phyloP scores from a whole-genome alignment of 2,888 invertebrate species.

The Brachyopa scutellaris region DNA sequence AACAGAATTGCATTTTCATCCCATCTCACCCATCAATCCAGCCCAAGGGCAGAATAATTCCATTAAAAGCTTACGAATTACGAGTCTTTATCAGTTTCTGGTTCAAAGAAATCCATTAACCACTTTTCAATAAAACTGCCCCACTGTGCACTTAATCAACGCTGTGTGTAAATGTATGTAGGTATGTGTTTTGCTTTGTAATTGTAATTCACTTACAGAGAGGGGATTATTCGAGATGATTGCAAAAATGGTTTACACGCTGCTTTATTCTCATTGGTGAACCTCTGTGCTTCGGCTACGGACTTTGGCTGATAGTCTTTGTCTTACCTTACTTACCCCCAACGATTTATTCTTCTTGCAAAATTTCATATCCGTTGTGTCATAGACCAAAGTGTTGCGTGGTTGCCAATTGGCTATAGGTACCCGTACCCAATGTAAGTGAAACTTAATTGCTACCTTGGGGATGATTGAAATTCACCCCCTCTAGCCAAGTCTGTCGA shows the following conservation, averaged over 20 bases:
- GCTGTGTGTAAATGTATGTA: too few relatives aligned
- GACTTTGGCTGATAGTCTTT: background rate
- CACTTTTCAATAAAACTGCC: background rate
- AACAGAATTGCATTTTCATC: too few relatives aligned
- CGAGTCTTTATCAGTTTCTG: too few relatives aligned
- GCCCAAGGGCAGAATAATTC: too few relatives aligned
- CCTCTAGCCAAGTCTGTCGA: slow-evolving; percentile 12
- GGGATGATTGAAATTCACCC: slow-evolving; percentile 56
- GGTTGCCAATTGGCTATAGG: background rate
- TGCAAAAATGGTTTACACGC: background rate
- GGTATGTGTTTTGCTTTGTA: background rate
- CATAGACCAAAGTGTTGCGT: background rate
- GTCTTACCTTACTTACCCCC: background rate
- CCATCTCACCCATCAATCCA: too few relatives aligned
- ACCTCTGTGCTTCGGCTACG: background rate
- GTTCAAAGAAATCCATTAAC: too few relatives aligned
- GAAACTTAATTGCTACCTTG: slow-evolving; percentile 61
- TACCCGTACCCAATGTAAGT: slow-evolving; percentile 23
- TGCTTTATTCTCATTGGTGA: background rate
- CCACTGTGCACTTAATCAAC: background rate
- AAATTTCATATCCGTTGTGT: background rate
- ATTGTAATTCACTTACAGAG: slow-evolving; percentile 9
- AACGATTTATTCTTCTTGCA: slow-evolving; percentile 18
- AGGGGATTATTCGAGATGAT: background rate
- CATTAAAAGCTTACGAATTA: too few relatives aligned